These are phyloP conservation scores for Temnothorax rugatulus DNA, from an alignment of 2,888 invertebrate species.

Conservation along the genomic window DNA sequence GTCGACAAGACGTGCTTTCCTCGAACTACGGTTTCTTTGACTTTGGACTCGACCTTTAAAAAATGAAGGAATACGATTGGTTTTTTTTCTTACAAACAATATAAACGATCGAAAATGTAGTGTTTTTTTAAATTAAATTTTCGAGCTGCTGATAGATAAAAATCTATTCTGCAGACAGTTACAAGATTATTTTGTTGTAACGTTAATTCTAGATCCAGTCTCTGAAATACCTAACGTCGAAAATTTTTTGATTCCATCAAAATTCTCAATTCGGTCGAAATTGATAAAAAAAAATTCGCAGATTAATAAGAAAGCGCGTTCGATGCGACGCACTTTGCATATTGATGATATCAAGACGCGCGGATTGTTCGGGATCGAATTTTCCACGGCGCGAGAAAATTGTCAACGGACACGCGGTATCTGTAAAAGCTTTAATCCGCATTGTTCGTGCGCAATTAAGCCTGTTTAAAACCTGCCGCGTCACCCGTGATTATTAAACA, in stretches of 20 bases:
- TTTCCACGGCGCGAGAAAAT: not conserved
- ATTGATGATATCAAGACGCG: not conserved
- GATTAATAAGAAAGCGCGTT: not conserved
- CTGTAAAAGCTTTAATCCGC: conserved; percentile 28
- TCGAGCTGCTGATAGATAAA: not conserved
- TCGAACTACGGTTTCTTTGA: not conserved
- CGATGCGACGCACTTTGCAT: not conserved
- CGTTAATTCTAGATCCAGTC: not conserved
- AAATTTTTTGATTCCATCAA: not conserved
- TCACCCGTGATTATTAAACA: conserved; percentile 49
- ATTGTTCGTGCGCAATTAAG: conserved; percentile 46
- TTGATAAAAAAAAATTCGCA: not conserved
- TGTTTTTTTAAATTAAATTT: not conserved
- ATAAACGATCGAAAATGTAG: no score
- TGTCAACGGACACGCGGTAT: not conserved
- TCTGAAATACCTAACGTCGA: not conserved
- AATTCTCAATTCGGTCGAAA: not conserved
- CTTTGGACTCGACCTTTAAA: not conserved
- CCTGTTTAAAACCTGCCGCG: conserved; percentile 39
- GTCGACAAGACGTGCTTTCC: not conserved
- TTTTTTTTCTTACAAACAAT: no score
- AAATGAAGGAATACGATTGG: not conserved
- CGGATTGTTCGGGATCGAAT: not conserved
- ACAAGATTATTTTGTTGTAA: not conserved
- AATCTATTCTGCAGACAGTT: conserved; percentile 4